Percentiles rank a stretch among this genome's conserved stretches.
phyloP scores from a whole-genome alignment of 2,888 invertebrate species.

The Perizoma affinitatum region DNA sequence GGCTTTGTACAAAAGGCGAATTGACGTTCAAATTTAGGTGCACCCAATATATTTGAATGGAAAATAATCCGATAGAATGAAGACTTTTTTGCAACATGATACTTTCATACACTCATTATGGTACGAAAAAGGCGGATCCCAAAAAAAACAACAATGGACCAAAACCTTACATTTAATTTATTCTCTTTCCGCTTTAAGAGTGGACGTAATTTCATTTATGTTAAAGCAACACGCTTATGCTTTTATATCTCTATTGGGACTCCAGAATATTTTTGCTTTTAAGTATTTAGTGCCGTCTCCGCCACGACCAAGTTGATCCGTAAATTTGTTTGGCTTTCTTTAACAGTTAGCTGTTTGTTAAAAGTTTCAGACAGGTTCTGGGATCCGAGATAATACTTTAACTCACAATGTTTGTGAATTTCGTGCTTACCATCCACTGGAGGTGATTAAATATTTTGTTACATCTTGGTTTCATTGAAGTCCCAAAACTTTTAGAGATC shows the following conservation, averaged over 20 bases:
- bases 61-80: constrained; percentile 14
- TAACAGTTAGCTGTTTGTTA: constrained; percentile 66
- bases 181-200: constrained; percentile 62
- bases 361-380: constrained; percentile 61
- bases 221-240: constrained; percentile 71
- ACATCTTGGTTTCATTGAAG: constrained; percentile 56
- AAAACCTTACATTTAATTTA: constrained; percentile 74
- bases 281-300: constrained; percentile 39
- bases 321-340: constrained; percentile 44
- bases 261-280: constrained; percentile 41
- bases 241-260: constrained; percentile 63
- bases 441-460: constrained; percentile 52
- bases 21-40: constrained; percentile 35
- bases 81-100: constrained; percentile 18
- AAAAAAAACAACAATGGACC: constrained; percentile 65
- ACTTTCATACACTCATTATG: constrained; percentile 27
- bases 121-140: constrained; percentile 45
- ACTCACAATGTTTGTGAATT: constrained; percentile 64
- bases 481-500: constrained; percentile 49
- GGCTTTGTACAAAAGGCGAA: constrained; percentile 35
- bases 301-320: constrained; percentile 33
- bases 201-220: constrained; percentile 70
- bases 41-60: constrained; percentile 20
- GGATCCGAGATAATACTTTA: constrained; percentile 60
- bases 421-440: constrained; percentile 51